Conservation (phyloP, 2,797 vertebrate genomes). For the Poecilia velifera region DNA sequence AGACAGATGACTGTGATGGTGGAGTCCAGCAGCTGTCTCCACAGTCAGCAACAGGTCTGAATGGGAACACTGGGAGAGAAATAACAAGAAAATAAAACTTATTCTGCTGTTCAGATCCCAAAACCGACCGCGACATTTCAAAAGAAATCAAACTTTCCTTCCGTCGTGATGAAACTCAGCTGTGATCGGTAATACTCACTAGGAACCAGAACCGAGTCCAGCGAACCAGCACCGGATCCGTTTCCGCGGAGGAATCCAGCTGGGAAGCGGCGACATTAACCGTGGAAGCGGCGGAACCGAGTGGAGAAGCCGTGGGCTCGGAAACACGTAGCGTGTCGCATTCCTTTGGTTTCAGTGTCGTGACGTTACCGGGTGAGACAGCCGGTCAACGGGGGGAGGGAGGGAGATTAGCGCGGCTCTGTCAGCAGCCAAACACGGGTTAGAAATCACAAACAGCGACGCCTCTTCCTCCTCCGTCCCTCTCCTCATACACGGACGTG, state of each 20-base stretch:
- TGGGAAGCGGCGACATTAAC: neutral
- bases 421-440: neutral
- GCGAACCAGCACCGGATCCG: constrained; percentile 28
- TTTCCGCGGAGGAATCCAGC: constrained; percentile 39
- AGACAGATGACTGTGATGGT: constrained; percentile 33
- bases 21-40: constrained; percentile 53
- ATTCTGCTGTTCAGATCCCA: constrained; percentile 26
- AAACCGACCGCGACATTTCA: constrained; percentile 31
- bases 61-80: constrained; percentile 3
- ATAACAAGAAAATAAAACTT: constrained; percentile 47
- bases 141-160: neutral
- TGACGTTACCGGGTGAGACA: constrained; percentile 68
- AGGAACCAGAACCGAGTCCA: neutral
- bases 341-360: constrained; percentile 74
- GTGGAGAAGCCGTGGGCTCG: neutral
- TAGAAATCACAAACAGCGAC: neutral
- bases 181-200: neutral
- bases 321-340: constrained; percentile 60
- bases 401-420: neutral
- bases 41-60: constrained; percentile 36
- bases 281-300: neutral
- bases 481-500: neutral
- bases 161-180: neutral
- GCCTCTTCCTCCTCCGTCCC: neutral
- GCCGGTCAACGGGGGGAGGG: neutral